Percentiles rank a stretch among this genome's conserved stretches.
Conservation (phyloP, 2,797 vertebrate genomes). For the Mormyrus hasselquistii region DNA sequence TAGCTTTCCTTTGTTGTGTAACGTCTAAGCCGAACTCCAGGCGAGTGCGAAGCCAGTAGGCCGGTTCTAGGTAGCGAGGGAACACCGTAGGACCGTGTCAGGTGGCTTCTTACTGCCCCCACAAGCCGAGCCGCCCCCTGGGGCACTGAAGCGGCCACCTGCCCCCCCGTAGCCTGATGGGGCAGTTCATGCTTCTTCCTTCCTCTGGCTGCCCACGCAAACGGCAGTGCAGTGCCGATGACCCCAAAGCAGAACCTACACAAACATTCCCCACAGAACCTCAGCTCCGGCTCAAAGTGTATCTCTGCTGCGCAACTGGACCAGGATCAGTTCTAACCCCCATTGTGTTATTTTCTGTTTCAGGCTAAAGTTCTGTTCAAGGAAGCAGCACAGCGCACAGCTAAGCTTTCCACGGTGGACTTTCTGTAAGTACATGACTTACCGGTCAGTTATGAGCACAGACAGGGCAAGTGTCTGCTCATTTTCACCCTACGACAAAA, state of each 20-base stretch:
- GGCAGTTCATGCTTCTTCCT: conserved; percentile 2
- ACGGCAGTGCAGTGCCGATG: background rate
- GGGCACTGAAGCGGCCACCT: background rate
- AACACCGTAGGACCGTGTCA: background rate
- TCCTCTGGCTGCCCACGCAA: background rate
- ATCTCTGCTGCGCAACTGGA: background rate
- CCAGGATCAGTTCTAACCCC: background rate
- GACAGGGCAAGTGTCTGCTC: background rate
- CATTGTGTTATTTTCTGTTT: conserved; percentile 21
- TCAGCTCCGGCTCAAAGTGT: background rate
- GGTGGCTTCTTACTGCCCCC: background rate
- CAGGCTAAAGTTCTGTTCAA: conserved; percentile 64
- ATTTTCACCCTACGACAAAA: background rate
- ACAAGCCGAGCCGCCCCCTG: background rate
- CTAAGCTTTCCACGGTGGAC: conserved; percentile 24
- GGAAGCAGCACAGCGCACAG: conserved; percentile 28
- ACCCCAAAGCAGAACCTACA: background rate
- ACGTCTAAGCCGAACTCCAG: conserved; percentile 25
- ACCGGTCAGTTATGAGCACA: background rate
- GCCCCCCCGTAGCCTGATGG: background rate
- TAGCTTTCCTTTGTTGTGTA: conserved; percentile 39
- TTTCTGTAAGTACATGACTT: conserved; percentile 23
- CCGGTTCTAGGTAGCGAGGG: background rate
- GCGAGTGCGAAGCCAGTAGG: conserved; percentile 27
- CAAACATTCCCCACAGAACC: background rate